Base-by-base conservation (phyloP, 2,888 invertebrate species). In the Melinopterus prodromus region DNA sequence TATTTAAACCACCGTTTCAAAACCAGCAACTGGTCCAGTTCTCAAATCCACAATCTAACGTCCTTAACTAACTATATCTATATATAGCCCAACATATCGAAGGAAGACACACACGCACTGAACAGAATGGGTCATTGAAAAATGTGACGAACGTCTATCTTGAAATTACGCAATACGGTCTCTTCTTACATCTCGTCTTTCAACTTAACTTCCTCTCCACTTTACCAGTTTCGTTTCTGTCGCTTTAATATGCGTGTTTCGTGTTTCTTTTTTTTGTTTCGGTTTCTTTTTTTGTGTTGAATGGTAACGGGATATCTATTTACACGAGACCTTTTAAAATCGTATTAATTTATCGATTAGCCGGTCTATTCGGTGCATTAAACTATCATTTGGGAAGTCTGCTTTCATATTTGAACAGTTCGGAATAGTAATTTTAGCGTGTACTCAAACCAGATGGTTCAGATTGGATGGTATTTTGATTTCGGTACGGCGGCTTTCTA, bases 151-250 rank as follows among this genome's bases (percentile, higher is more conserved):
- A 53, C 53, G 53, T 53, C 53, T 53, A 53, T 53, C 53, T 7
- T 9, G 53, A 12, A 53, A 53, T 53, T 53, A 53, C 53, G 53
- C 53, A 53, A 53, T 53, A 53, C 53, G 9, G 53, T 53, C 53
- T 53, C 53, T 53, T 53, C 53, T 53, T 53, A 53, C 53, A 53
- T 53, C 53, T 53, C 53, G 53, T 53, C 53, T 53, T 53, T 53
- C 53, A 53, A 53, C 53, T 53, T 53, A 12, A 53, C 53, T 53
- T 53, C 53, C 53, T 53, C 53, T 53, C 53, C 53, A 53, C 7
- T 53, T 53, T 53, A 53, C 53, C 53, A 53, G 53, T 12, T 53
- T 53, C 53, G 53, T 53, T 2, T 53, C 12, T 53, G 12, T 53
- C 53, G 53, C 9, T 53, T 53, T 53, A 53, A 53, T 53, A 53